These are phyloP conservation scores for Chloromyia formosa DNA, from an alignment of 2,888 invertebrate species.

Conservation along the genomic window DNA sequence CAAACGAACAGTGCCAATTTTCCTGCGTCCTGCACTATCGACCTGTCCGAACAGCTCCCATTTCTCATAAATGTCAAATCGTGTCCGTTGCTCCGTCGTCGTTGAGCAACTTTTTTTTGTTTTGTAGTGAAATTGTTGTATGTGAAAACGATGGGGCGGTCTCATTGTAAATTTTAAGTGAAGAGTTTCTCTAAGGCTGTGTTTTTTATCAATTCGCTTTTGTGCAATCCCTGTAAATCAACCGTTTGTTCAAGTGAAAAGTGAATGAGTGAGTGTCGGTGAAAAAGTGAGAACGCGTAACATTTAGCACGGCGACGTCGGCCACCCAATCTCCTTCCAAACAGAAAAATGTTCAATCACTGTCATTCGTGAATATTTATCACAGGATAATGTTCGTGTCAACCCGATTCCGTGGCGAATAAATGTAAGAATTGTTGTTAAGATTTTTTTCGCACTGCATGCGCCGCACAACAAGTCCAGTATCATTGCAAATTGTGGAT, in stretches of 20 bases:
- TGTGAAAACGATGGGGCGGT: conserved; percentile 3
- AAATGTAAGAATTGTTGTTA: conserved; percentile 24
- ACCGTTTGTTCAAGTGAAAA: conserved; percentile 6
- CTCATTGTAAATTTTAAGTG: conserved; percentile 26
- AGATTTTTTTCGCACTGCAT: background rate
- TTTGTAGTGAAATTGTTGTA: conserved; percentile 35
- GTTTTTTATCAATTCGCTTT: background rate
- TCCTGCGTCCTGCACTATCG: background rate
- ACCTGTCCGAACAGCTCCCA: background rate
- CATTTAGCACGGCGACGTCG: background rate
- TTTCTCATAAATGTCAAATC: conserved; percentile 24
- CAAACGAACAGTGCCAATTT: background rate
- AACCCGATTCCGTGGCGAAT: background rate
- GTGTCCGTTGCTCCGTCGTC: background rate
- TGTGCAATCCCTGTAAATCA: background rate
- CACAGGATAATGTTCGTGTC: conserved; percentile 18
- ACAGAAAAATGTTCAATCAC: background rate
- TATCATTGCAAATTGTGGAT: no score
- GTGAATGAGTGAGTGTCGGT: background rate
- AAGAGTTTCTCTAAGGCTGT: conserved; percentile 11
- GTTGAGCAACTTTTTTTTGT: conserved; percentile 20
- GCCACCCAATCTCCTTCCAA: background rate
- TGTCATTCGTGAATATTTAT: background rate
- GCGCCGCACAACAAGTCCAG: background rate
- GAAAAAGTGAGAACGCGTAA: conserved; percentile 17